A percentile compares a stretch with the other conserved stretches of the same genome.
These are phyloP conservation scores for Vespertilio murinus DNA, from an alignment of 2,797 vertebrate genomes.

Conservation along the genomic window DNA sequence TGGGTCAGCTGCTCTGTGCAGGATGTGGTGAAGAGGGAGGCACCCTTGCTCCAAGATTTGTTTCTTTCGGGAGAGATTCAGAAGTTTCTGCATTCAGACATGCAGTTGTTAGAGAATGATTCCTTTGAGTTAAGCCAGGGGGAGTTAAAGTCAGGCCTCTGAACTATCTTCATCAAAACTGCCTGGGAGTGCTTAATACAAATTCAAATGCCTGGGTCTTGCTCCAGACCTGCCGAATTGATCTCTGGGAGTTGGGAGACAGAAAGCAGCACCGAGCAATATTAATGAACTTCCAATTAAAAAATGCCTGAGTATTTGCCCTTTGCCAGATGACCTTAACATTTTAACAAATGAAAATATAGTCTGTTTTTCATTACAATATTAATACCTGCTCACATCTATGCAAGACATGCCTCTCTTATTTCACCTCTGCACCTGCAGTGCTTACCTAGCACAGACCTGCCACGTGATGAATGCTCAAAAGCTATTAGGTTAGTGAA, in stretches of 20 bases:
- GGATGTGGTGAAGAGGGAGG: neutral
- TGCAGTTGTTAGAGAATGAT: neutral
- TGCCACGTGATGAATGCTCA: neutral
- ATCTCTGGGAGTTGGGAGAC: neutral
- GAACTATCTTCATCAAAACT: neutral
- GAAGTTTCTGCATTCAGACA: constrained; percentile 5
- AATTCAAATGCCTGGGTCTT: neutral
- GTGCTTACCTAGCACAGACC: neutral
- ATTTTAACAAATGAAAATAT: neutral
- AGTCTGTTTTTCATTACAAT: neutral
- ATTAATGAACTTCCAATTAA: constrained; percentile 10
- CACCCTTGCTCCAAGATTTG: neutral
- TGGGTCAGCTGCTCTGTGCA: neutral
- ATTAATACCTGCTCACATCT: neutral
- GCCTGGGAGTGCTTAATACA: neutral
- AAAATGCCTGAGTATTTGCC: neutral
- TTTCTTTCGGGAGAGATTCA: neutral
- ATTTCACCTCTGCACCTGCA: neutral
- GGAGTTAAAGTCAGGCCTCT: neutral
- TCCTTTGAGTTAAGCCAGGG: constrained; percentile 1
- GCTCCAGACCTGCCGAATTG: neutral
- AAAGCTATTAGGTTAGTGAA: constrained; percentile 35
- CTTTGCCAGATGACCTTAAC: neutral
- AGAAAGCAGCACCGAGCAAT: neutral
- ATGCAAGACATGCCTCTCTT: neutral